phyloP scores from a whole-genome alignment of 2,113 vertebrate species.

The Condylura cristata region DNA sequence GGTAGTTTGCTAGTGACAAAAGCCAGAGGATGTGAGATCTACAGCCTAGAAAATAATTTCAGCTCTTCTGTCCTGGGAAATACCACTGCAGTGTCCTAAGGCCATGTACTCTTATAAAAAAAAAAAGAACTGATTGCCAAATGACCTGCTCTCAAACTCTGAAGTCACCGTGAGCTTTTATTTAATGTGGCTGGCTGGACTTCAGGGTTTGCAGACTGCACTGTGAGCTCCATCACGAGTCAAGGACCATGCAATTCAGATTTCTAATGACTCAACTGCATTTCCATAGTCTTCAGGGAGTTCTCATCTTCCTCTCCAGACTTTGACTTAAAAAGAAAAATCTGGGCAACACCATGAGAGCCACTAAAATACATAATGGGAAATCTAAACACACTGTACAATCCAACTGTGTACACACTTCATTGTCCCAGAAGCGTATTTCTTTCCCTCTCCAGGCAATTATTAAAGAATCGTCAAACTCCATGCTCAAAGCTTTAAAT shows the following conservation, averaged over 20 bases:
- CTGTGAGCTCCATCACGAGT: not conserved
- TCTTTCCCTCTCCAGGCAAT: slow-evolving; percentile 31
- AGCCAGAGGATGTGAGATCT: not conserved
- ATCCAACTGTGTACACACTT: not conserved
- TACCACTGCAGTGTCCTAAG: not conserved
- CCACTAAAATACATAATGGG: not conserved
- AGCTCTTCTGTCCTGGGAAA: slow-evolving; percentile 28
- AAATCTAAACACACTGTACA: slow-evolving; percentile 33
- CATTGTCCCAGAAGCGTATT: not conserved
- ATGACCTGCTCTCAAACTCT: not conserved
- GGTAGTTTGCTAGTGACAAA: not conserved
- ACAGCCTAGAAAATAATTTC: slow-evolving; percentile 36
- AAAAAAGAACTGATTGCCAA: not conserved
- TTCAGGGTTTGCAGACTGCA: not conserved
- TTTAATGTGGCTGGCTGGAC: not conserved
- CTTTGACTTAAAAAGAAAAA: slow-evolving; percentile 46
- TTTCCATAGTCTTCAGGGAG: slow-evolving; percentile 16
- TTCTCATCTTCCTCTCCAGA: not conserved
- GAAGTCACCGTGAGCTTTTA: not conserved
- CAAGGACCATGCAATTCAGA: not conserved
- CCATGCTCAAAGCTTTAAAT: slow-evolving; percentile 1
- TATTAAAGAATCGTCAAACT: slow-evolving; percentile 27
- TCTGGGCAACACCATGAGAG: not conserved
- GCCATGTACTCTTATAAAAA: not conserved
- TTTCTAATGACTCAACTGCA: not conserved